Conservation (phyloP, 1,140 invertebrate genomes). For the Microplitis mediator region DNA sequence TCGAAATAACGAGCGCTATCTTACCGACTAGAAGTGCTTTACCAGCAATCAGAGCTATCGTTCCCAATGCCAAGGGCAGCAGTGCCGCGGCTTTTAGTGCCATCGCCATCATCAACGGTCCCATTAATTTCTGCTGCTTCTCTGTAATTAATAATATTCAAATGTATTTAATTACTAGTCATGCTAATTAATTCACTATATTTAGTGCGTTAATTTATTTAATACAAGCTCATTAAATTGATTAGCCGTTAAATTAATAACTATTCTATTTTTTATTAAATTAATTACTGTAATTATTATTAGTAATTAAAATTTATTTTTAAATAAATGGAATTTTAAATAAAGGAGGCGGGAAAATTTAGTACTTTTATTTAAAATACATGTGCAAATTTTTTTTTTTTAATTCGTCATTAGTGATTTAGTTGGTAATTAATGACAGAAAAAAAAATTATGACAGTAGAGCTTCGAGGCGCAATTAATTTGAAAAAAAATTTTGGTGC, state of each 20-base stretch:
- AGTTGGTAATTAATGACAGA: too few relatives aligned
- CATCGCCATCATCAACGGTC: slow-evolving; percentile 74
- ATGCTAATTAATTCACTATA: not conserved
- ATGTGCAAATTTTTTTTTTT: too few relatives aligned
- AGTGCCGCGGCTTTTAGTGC: slow-evolving; percentile 80
- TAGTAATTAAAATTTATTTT: too few relatives aligned
- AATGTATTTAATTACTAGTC: not conserved
- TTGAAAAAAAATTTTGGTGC: too few relatives aligned
- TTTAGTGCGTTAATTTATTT: not conserved
- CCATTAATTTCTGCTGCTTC: slow-evolving; percentile 79
- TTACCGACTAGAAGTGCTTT: slow-evolving; percentile 84
- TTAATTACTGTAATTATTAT: not conserved
- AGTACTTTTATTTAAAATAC: too few relatives aligned
- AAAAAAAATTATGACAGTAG: too few relatives aligned
- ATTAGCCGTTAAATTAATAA: too few relatives aligned
- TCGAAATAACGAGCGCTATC: slow-evolving; percentile 79
- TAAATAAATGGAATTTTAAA: too few relatives aligned
- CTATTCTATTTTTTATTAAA: not conserved
- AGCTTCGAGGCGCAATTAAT: too few relatives aligned
- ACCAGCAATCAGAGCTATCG: slow-evolving; percentile 81
- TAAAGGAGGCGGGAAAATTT: too few relatives aligned
- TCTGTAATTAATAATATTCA: slow-evolving; percentile 54
- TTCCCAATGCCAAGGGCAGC: slow-evolving; percentile 76
- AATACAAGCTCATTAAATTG: too few relatives aligned
- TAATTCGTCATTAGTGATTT: too few relatives aligned